phyloP scores from a whole-genome alignment of 2,888 invertebrate genomes.

The Anodontia alba region DNA sequence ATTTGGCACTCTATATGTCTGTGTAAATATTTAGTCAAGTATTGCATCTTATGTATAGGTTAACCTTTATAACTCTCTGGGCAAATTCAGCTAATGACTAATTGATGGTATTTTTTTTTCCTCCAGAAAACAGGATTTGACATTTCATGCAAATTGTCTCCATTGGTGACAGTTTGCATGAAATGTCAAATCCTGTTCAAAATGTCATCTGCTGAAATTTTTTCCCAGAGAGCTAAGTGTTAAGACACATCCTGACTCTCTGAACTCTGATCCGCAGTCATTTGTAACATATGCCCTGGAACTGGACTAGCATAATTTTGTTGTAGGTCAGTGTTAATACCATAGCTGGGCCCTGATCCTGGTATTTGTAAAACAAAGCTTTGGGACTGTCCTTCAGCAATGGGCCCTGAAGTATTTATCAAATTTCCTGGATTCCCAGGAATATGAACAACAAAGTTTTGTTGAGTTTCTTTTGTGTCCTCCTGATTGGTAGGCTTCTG shows the following conservation, averaged over 20 bases:
- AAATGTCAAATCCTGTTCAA: too few relatives aligned
- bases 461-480: constrained; percentile 20
- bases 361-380: constrained; percentile 60
- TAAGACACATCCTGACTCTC: neutral
- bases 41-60: too few relatives aligned
- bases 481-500: constrained; percentile 15
- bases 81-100: too few relatives aligned
- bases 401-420: constrained; percentile 34
- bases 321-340: constrained; percentile 2
- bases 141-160: too few relatives aligned
- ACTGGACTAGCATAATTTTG: neutral
- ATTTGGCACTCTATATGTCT: too few relatives aligned
- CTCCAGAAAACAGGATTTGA: too few relatives aligned
- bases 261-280: neutral
- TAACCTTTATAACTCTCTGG: too few relatives aligned
- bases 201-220: too few relatives aligned
- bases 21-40: too few relatives aligned
- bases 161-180: too few relatives aligned
- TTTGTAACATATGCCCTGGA: neutral
- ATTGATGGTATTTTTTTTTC: too few relatives aligned
- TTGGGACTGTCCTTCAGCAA: constrained; percentile 41
- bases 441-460: constrained; percentile 59
- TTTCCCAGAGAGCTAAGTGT: too few relatives aligned
- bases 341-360: constrained; percentile 21
- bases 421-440: constrained; percentile 47